These are phyloP conservation scores for Agrilus planipennis DNA, from an alignment of 1,140 invertebrate genomes.

Conservation along the genomic window DNA sequence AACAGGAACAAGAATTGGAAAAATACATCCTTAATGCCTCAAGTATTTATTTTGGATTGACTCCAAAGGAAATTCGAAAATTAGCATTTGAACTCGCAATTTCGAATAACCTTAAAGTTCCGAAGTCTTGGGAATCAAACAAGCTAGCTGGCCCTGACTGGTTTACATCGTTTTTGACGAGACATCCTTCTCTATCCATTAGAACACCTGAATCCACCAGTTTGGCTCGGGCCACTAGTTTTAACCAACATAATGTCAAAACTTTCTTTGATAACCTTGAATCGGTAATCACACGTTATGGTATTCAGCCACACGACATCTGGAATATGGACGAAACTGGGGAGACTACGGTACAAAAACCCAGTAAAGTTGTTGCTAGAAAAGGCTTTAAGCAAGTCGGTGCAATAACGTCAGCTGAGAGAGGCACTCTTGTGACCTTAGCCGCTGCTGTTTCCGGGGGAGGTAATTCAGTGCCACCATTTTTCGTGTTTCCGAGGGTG, in stretches of 20 bases:
- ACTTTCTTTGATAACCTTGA: not conserved
- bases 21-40: conserved; percentile 2
- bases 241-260: conserved; percentile 8
- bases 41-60: conserved; percentile 4
- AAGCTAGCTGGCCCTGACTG: not conserved
- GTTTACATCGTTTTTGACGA: not conserved
- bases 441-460: conserved; percentile 26
- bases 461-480: conserved; percentile 33
- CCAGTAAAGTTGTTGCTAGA: conserved; percentile 24
- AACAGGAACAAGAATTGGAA: conserved; percentile 1
- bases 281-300: no score
- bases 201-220: conserved; percentile 4
- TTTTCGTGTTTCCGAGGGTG: conserved; percentile 33
- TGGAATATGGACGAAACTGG: not conserved
- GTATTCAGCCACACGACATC: conserved; percentile 20
- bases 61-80: conserved; percentile 5
- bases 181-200: not conserved
- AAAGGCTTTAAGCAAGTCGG: conserved; percentile 34
- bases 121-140: not conserved
- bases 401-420: conserved; percentile 31
- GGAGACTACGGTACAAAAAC: conserved; percentile 35
- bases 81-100: conserved; percentile 2
- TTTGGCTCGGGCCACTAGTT: conserved; percentile 2
- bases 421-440: conserved; percentile 34
- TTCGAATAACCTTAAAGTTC: not conserved